Percentiles rank a stretch among this genome's conserved stretches.
Conservation (phyloP, 2,797 vertebrate species). For the Eupleurogrammus muticus region DNA sequence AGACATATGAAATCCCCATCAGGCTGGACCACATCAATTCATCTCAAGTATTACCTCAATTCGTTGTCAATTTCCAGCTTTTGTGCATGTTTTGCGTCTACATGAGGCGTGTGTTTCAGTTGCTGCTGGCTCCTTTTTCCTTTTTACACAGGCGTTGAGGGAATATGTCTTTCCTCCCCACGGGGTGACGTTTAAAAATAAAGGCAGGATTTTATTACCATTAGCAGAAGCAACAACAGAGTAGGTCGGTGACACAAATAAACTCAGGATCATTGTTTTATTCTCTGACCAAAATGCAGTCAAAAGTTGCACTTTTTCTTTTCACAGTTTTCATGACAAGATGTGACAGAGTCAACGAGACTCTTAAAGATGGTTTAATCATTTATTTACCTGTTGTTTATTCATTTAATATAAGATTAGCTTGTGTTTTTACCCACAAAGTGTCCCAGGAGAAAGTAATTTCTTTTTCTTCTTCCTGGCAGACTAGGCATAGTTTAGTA, state of each 20-base stretch:
- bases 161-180: constrained; percentile 29
- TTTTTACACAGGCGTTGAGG: not conserved
- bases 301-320: too few species aligned
- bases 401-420: too few species aligned
- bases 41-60: constrained; percentile 46
- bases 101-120: constrained; percentile 12
- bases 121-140: constrained; percentile 13
- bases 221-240: not conserved
- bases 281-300: not conserved
- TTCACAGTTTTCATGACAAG: not conserved
- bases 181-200: constrained; percentile 18
- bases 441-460: too few species aligned
- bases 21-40: constrained; percentile 59
- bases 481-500: too few species aligned
- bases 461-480: too few species aligned
- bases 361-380: too few species aligned
- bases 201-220: constrained; percentile 22
- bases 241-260: constrained; percentile 6
- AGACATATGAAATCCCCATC: constrained; percentile 61
- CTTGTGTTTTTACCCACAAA: too few species aligned
- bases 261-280: not conserved
- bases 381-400: too few species aligned
- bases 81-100: constrained; percentile 12
- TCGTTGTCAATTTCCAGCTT: constrained; percentile 38
- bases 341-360: too few species aligned